A percentile compares a stretch with the other conserved stretches of the same genome.
phyloP scores from a whole-genome alignment of 2,113 vertebrate genomes.

The Kryptolebias marmoratus region DNA sequence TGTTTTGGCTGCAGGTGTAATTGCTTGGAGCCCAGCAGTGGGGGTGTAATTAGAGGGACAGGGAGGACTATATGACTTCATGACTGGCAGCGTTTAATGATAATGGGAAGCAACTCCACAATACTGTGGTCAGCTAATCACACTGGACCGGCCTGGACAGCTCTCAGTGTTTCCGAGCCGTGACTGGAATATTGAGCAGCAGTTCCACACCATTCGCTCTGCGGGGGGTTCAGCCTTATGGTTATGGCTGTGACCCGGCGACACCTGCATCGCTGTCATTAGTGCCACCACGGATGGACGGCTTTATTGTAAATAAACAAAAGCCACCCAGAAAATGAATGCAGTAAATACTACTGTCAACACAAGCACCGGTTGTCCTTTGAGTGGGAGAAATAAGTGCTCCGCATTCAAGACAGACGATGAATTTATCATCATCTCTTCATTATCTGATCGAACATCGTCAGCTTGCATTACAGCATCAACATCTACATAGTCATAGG shows the following conservation, averaged over 20 bases:
- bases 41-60: conserved; percentile 75
- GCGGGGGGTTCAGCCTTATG: conserved; percentile 59
- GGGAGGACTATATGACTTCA: conserved; percentile 74
- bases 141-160: conserved; percentile 65
- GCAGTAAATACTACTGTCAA: conserved; percentile 1
- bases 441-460: neutral
- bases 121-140: conserved; percentile 79
- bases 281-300: conserved; percentile 58
- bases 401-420: neutral
- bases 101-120: conserved; percentile 75
- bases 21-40: conserved; percentile 72
- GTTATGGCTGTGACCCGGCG: conserved; percentile 66
- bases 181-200: conserved; percentile 78
- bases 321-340: conserved; percentile 21
- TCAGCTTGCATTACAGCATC: neutral
- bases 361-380: conserved; percentile 37
- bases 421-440: conserved; percentile 6
- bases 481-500: neutral
- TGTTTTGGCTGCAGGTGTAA: conserved; percentile 70
- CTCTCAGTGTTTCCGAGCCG: conserved; percentile 63
- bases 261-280: conserved; percentile 70
- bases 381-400: neutral
- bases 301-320: conserved; percentile 66
- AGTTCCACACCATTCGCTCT: conserved; percentile 55
- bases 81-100: conserved; percentile 74